Evolutionary conservation across 2,888 invertebrate species (phyloP), one percentile per base, ranked within the genome.

Genomic region (Melanostoma mellinum): DNA sequence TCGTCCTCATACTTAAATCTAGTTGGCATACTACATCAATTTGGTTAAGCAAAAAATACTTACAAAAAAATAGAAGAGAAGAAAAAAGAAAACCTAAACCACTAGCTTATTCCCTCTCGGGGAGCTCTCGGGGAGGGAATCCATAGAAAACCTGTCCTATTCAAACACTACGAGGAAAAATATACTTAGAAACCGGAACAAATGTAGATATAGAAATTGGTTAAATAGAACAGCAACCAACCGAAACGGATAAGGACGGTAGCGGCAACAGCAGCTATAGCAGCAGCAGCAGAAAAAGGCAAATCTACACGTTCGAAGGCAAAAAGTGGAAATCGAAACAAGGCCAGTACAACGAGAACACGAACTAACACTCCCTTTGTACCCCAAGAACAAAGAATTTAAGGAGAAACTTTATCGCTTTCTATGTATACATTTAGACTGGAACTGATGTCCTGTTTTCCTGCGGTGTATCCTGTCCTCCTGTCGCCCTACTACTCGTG

Each of bases 171-270:
- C n/a, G 30, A 36, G 38, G 40, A 35, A 61, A 65, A 58, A 42
- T 65, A 48, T 60, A 56, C 76, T 46, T 46, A 69, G 35, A 80
- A 69, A 74, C 80, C 75, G 71, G 40, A 76, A 61, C 76, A 61
- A 80, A 80, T 56, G 69, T 55, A 53, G 63, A 42, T 20, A 20
- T 72, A 58, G 63, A 71, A 76, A 72, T 81, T 65, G 75, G 63
- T 71, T 76, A 71, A 80, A 52, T 80, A 52, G 65, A 80, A 71
- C 65, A 80, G 75, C 75, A 71, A 69, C 50, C 40, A 69, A 56
- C 42, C 56, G 44, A 52, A 65, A 36, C 50, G 55, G 52, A 69
- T 48, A 48, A 65, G 35, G 6, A 71, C 46, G 61, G 46, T 46
- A 46, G 1, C 10, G 56, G 38, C 9, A 10, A n/a, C 3, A 30